Evolutionary conservation across 1,140 invertebrate genomes (phyloP).

Genomic region (Anastatus disparis): DNA sequence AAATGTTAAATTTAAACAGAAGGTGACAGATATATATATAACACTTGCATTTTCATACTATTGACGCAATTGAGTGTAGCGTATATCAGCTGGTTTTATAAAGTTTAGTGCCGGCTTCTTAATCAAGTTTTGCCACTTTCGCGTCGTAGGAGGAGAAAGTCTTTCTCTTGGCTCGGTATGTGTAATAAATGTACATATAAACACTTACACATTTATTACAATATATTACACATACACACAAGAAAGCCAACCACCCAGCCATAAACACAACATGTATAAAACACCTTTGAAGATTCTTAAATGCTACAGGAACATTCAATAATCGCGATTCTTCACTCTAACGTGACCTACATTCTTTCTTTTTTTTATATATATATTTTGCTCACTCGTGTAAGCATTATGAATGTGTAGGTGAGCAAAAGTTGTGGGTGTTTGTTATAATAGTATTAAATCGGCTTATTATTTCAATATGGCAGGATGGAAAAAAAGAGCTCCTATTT

Average conservation of each 20-base stretch:
- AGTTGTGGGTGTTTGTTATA: background rate
- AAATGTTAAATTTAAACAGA: background rate
- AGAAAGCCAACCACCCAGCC: too few relatives aligned
- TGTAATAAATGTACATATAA: background rate
- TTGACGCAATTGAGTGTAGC: background rate
- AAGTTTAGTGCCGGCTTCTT: background rate
- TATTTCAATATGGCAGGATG: background rate
- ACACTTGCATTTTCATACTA: slow-evolving; percentile 4
- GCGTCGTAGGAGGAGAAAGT: slow-evolving; percentile 34
- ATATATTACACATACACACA: too few relatives aligned
- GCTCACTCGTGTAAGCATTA: too few relatives aligned
- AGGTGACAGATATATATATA: background rate
- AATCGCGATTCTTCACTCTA: slow-evolving; percentile 39
- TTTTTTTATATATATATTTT: too few relatives aligned
- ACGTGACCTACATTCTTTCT: slow-evolving; percentile 42
- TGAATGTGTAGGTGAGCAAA: background rate
- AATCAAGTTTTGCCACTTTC: slow-evolving; percentile 24
- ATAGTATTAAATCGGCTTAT: background rate
- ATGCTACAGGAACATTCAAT: slow-evolving; percentile 46
- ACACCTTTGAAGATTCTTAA: too few relatives aligned
- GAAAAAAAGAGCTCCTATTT: background rate
- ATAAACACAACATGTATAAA: too few relatives aligned
- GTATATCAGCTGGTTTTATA: background rate
- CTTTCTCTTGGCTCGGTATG: background rate
- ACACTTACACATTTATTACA: background rate